Base-by-base conservation (phyloP, 2,888 invertebrate species). In the Thymelicus acteon region DNA sequence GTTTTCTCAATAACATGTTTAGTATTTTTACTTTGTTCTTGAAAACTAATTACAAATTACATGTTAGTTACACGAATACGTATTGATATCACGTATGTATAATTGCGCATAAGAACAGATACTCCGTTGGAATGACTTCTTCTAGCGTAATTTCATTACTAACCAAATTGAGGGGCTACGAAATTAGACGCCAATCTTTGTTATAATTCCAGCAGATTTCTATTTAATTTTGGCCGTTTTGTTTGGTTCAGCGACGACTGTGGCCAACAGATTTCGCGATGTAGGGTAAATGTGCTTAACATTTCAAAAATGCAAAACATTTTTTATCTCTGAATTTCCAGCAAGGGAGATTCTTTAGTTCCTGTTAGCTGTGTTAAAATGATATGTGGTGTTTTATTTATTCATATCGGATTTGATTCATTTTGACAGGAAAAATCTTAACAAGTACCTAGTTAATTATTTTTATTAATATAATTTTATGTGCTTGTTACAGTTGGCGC, bases 101-200 rank as follows among this genome's bases (percentile, higher is more conserved):
- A 61, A 68, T 62, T 54, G 47, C 47, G 54, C 61, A 37, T 54
- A 60, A 40, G 60, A 40, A 68, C 47, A 52, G 57, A 37, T 31
- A 57, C 44, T 47, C 47, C 15, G 62, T 57, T 44, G 48, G 82
- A 84, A 85, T 84, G 77, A 80, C 80, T 10, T 44, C 49, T 64
- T 40, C 49, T 65, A 67, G 54, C 76, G 68, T 76, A 79, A 79
- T 85, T 84, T 85, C 84, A 86, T 86, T 87, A 84, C 83, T 81
- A 85, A 87, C 82, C 82, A 85, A 86, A 85, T 84, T 58, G 83
- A 75, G 83, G 77, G 82, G 82, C 82, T 79, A 81, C 76, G 78
- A 81, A 85, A 86, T 86, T 85, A 82, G 82, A 80, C 77, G 79
- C 76, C 73, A 80, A 83, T 82, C 80, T 81, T 83, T 78, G 79